phyloP scores from a whole-genome alignment of 2,888 invertebrate genomes.

The Pristionchus fissidentatus region DNA sequence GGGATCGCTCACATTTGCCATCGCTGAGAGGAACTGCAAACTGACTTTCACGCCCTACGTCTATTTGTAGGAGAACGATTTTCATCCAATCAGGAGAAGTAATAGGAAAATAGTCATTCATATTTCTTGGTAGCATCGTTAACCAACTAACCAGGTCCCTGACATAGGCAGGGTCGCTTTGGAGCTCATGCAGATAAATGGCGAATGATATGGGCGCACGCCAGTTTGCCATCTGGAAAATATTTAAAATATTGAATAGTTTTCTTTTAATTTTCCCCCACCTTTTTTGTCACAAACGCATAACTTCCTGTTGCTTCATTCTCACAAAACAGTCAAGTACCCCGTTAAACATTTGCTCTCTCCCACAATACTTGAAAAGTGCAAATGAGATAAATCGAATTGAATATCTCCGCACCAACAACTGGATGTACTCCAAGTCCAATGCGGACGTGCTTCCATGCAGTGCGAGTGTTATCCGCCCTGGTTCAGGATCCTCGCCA shows the following conservation, averaged over 20 bases:
- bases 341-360: too few relatives aligned
- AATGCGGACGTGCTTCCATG: constrained; percentile 2
- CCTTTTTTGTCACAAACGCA: too few relatives aligned
- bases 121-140: neutral
- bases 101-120: too few relatives aligned
- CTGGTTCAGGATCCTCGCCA: neutral
- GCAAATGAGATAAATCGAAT: too few relatives aligned
- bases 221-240: constrained; percentile 25
- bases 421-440: constrained; percentile 10
- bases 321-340: too few relatives aligned
- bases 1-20: neutral
- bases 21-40: constrained; percentile 24
- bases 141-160: neutral
- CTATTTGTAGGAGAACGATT: neutral
- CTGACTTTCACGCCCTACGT: neutral
- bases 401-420: too few relatives aligned
- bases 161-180: neutral
- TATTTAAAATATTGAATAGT: too few relatives aligned
- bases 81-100: too few relatives aligned
- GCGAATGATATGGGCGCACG: constrained; percentile 26
- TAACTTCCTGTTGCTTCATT: too few relatives aligned
- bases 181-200: neutral
- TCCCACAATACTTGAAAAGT: too few relatives aligned
- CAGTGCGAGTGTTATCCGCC: constrained; percentile 6
- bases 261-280: too few relatives aligned